Conservation (phyloP, 2,113 vertebrate species). For the Callipepla californica region DNA sequence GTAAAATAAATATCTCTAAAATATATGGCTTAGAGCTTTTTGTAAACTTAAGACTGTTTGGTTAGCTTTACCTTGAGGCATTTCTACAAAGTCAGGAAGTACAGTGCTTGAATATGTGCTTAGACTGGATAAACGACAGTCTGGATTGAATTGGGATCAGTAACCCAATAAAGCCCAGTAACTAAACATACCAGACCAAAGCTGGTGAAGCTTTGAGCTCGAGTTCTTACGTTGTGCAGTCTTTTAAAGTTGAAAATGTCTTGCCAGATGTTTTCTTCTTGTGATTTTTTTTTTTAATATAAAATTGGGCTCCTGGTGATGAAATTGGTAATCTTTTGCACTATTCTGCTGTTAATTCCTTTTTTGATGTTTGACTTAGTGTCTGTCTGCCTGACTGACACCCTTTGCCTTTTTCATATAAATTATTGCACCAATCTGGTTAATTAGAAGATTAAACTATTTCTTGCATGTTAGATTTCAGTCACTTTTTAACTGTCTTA, state of each 20-base stretch:
- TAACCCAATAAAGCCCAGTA: not conserved
- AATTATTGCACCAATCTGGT: not conserved
- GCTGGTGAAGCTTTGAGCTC: not conserved
- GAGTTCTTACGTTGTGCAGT: not conserved
- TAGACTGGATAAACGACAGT: not conserved
- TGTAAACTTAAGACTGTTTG: not conserved
- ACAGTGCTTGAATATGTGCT: not conserved
- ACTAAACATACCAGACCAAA: not conserved
- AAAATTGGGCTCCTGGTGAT: not conserved
- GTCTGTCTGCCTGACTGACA: not conserved
- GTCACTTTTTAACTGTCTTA: not conserved
- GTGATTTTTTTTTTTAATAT: not conserved
- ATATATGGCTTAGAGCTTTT: not conserved
- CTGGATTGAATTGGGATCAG: not conserved
- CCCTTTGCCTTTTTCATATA: not conserved
- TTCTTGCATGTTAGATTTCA: not conserved
- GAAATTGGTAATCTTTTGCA: not conserved
- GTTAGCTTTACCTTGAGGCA: not conserved
- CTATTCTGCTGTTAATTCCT: not conserved
- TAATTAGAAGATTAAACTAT: not conserved
- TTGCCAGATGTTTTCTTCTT: not conserved
- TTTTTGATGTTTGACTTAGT: not conserved
- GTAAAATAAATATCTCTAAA: not conserved
- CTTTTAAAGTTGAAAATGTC: not conserved
- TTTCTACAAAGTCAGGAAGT: not conserved